Evolutionary conservation across 37 sponge, comb jelly and placozoan genomes (phyloP), one percentile per base, ranked within the genome.

Genomic region (Ianthella basta): DNA sequence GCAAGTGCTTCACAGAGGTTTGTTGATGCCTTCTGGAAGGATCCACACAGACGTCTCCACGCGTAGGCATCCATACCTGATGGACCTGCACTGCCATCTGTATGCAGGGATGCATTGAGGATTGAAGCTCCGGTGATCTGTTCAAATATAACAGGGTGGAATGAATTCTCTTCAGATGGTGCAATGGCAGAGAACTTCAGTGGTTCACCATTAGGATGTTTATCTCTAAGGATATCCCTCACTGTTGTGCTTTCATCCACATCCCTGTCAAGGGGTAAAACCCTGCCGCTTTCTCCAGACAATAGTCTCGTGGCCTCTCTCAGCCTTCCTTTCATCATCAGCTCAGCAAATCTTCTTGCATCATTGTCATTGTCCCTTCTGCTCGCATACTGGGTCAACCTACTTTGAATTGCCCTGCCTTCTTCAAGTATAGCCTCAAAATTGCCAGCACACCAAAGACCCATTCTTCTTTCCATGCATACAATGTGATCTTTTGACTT

Each of bases 261-360:
- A 10, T 80, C 60, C 12, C 20, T 24, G 56, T 27, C 15, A 14
- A 80, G 14, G 35, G 50, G 20, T 33, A 80, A 33, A 54, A 54
- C 20, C 20, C 19, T 14, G 50, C 59, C 50, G 13, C 56, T 16
- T 14, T 18, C 14, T 10, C 19, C 18, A 16, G 59, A 29, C 12
- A 80, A 13, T 25, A 53, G 60, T 80, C 81, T 80, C 81, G 56
- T 53, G 8, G 81, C 81, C 8, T 8, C 30, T 32, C 30, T 54
- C 20, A 80, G 59, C 24, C 32, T 50, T 10, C 81, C 81, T 15
- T 80, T 14, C 21, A 34, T 30, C 81, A 80, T 80, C 37, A 80
- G 30, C 32, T 24, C 15, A 14, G 81, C 15, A 25, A 80, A 80
- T 13, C 18, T 21, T 56, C 32, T 16, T 18, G 29, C 60, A 54